Base-by-base conservation (phyloP, 2,888 invertebrate species). In the Busseola fusca region DNA sequence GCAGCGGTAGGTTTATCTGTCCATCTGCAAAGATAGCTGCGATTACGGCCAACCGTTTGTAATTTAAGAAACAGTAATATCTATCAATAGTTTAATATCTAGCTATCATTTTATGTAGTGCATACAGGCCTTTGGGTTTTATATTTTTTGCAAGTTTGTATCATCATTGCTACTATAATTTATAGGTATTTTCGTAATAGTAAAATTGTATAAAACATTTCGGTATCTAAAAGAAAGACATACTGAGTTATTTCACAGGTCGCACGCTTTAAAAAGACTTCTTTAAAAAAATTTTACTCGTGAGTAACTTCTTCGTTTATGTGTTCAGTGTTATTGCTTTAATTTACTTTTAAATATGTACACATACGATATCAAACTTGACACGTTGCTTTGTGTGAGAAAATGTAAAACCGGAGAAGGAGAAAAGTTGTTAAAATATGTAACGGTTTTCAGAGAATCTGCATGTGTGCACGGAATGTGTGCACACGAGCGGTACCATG, bases 31-130 rank as follows among this genome's bases (percentile, higher is more conserved):
- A 67, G 72, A 78, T 74, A 68, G 72, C 74, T 59, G 50, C 66
- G 65, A 84, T 83, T 81, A 81, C 65, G 45, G 50, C 45, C 40
- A 68, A 76, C 74, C 72, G 63, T 82, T 84, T 76, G 72, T 79
- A 82, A 82, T 82, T 74, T 74, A 58, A 79, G 71, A 72, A 79
- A 83, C 76, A 74, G 84, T 84, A 83, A 81, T 78, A 80, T 78
- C 72, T 74, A 81, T 81, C 58, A 73, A 57, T 72, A 64, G 56
- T 73, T 69, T 73, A 72, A 79, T 79, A 56, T 21, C 56, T 30
- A 65, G 79, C 34, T 34, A 4, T 34, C 52, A 79, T 79, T 74
- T 79, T 64, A 76, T 78, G 56, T 75, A 54, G 66, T 72, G 69
- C 69, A 72, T 74, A 25, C 48, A n/a, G 48, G 48, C 40, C 57